Percentiles rank a stretch among this genome's conserved stretches.
These are phyloP conservation scores for Maccullochella peelii DNA, from an alignment of 2,113 vertebrate genomes.

Conservation along the genomic window DNA sequence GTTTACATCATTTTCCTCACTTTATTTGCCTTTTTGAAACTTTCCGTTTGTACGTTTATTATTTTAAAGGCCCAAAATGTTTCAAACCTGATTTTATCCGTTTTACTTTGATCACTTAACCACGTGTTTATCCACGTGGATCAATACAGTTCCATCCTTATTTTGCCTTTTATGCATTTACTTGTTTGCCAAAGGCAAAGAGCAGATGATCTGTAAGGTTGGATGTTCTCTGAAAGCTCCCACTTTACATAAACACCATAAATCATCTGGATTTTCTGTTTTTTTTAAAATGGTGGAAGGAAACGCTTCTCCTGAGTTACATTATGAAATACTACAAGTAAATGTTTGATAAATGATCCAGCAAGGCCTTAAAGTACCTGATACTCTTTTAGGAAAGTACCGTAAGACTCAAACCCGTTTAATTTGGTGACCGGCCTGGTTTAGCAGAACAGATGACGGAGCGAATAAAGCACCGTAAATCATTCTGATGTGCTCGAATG, in stretches of 20 bases:
- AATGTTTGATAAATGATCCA: not conserved
- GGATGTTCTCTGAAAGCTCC: not conserved
- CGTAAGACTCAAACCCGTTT: not conserved
- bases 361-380: not conserved
- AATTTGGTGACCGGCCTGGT: not conserved
- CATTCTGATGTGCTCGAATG: not conserved
- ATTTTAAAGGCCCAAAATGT: not conserved
- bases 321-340: not conserved
- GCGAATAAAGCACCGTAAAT: not conserved
- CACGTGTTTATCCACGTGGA: not conserved
- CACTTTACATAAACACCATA: conserved; percentile 34
- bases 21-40: not conserved
- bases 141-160: not conserved
- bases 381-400: not conserved
- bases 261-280: conserved; percentile 36
- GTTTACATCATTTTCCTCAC: not conserved
- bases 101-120: not conserved
- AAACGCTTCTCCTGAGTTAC: not conserved
- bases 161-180: not conserved
- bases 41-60: not conserved
- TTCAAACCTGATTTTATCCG: not conserved
- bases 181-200: not conserved
- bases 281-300: not conserved
- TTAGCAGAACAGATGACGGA: not conserved
- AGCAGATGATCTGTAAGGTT: not conserved